These are phyloP conservation scores for Bombus terrestris DNA, from an alignment of 1,140 invertebrate species.

Conservation along the genomic window DNA sequence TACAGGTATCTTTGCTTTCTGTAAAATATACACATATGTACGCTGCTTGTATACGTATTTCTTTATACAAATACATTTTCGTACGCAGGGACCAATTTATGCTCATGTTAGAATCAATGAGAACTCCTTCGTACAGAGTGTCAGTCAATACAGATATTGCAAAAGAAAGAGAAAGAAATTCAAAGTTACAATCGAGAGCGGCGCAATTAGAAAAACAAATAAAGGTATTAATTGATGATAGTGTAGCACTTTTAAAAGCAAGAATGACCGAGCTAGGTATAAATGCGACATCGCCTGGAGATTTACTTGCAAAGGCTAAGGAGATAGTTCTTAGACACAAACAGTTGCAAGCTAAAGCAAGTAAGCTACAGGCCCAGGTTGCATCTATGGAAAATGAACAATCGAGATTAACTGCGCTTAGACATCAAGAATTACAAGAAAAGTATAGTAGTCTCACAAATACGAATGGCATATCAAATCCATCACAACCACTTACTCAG, in stretches of 20 bases:
- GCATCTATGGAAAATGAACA: slow-evolving; percentile 88
- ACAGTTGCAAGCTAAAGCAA: slow-evolving; percentile 93
- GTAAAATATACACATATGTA: neutral
- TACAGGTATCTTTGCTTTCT: slow-evolving; percentile 81
- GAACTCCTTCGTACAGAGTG: slow-evolving; percentile 88
- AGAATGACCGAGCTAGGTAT: slow-evolving; percentile 96
- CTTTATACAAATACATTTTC: neutral
- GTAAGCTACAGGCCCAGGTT: slow-evolving; percentile 92
- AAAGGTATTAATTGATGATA: slow-evolving; percentile 94
- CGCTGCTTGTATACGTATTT: neutral
- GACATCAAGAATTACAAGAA: slow-evolving; percentile 88
- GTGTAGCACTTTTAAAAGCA: slow-evolving; percentile 94
- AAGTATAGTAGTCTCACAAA: slow-evolving; percentile 85
- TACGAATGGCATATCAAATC: slow-evolving; percentile 82
- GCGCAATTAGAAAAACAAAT: slow-evolving; percentile 96
- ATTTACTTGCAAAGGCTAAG: slow-evolving; percentile 94
- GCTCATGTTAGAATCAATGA: slow-evolving; percentile 91
- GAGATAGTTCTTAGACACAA: slow-evolving; percentile 96
- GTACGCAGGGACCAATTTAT: slow-evolving; percentile 89
- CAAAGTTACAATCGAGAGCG: slow-evolving; percentile 89
- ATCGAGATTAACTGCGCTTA: slow-evolving; percentile 85
- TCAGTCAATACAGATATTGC: slow-evolving; percentile 91
- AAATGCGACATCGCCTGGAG: slow-evolving; percentile 90
- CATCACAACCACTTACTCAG: slow-evolving; percentile 87
- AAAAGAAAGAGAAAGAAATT: slow-evolving; percentile 92